Base-by-base conservation (phyloP, 2,888 invertebrate species). In the Ditula angustiorana region DNA sequence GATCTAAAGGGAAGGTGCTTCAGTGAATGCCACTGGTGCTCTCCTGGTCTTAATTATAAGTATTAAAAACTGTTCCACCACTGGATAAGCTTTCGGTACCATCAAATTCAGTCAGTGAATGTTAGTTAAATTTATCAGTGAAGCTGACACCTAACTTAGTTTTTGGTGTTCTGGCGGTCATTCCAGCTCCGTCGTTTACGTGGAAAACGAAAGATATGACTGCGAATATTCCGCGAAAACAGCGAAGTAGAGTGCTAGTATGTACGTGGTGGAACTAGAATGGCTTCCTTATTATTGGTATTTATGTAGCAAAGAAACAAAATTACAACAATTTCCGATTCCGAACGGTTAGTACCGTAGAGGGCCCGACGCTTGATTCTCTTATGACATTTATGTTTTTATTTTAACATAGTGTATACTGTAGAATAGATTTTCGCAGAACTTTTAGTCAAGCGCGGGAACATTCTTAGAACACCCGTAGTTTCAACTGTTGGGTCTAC, bases 1-100 rank as follows among this genome's bases (percentile, higher is more conserved):
- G 23, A 33, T 10, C 21, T 61, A 49, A 49, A 60, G 67, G 70
- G 71, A 68, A 78, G 85, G 85, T 88, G 87, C 84, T 82, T 86
- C 85, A 83, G 83, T 87, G 80, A 72, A 61, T 60, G 65, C 66
- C 77, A 80, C 86, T 85, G 85, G 87, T 87, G 86, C 87, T 86
- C 80, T 72, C 76, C 70, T 60, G 58, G 37, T 47, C 16, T 56
- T 47, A 21, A 24, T 71, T 72, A 57, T 71, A 69, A 71, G 74
- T 73, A 69, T 81, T 81, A 82, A 77, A 53, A 23, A 7, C 21
- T 23, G 35, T 57, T 33, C 19, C 61, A 35, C 41, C 46, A 61
- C 41, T 28, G 4, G 26, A 3, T 19, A 19, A 2, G 41, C 8
- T 41, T 37, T 37, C 10, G 41, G 19, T 41, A 16, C 16, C 28